These are phyloP conservation scores for Temnothorax rugatulus DNA, from an alignment of 2,888 invertebrate genomes.

Conservation along the genomic window DNA sequence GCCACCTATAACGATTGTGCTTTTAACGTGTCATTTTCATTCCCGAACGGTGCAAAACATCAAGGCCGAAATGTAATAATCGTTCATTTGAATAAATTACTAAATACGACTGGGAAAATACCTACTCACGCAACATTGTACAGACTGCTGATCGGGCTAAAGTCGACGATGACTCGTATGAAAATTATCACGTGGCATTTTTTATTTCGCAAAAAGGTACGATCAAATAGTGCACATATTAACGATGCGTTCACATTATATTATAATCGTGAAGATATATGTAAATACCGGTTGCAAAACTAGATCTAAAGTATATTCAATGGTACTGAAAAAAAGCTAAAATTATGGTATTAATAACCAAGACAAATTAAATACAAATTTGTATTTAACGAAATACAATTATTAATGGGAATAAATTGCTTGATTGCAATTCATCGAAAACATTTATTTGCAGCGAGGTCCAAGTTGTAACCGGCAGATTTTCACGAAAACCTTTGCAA, in stretches of 20 bases:
- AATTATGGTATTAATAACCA: neutral
- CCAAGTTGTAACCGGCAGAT: neutral
- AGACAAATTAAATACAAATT: neutral
- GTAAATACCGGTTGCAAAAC: neutral
- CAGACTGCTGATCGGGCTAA: slow-evolving; percentile 26
- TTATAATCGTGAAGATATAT: neutral
- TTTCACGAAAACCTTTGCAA: neutral
- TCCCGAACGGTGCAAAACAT: slow-evolving; percentile 56
- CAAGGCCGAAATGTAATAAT: slow-evolving; percentile 64
- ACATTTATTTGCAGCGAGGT: neutral
- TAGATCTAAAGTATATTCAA: neutral
- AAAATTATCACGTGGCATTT: slow-evolving; percentile 23
- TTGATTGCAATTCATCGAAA: neutral
- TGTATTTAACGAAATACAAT: neutral
- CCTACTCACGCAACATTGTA: slow-evolving; percentile 50
- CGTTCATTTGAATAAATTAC: slow-evolving; percentile 69
- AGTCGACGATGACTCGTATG: slow-evolving; percentile 41
- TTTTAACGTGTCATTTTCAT: slow-evolving; percentile 47
- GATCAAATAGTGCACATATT: neutral
- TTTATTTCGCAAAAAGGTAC: slow-evolving; percentile 20
- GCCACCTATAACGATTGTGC: slow-evolving; percentile 39
- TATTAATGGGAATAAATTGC: neutral
- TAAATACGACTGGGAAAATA: slow-evolving; percentile 59
- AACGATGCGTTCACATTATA: neutral
- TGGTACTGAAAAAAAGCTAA: neutral